These are phyloP conservation scores for Podabrus alpinus DNA, from an alignment of 2,888 invertebrate genomes.

Conservation along the genomic window DNA sequence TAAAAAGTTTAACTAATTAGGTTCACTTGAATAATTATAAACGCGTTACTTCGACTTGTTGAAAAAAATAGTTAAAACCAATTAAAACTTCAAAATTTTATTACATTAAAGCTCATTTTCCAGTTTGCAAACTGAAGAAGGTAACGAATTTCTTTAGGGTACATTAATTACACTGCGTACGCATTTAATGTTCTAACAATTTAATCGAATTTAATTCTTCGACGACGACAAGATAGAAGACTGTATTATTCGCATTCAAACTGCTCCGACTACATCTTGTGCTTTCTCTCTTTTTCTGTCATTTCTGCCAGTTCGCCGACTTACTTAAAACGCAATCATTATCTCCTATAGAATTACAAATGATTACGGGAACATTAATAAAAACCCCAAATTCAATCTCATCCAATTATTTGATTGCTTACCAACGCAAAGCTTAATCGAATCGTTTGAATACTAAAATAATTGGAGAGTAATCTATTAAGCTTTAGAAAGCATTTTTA, in stretches of 20 bases:
- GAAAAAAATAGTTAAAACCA: not conserved
- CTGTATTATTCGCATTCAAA: constrained; percentile 1
- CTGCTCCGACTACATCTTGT: not conserved
- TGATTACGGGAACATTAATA: constrained; percentile 40
- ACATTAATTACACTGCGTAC: constrained; percentile 24
- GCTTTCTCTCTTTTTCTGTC: not conserved
- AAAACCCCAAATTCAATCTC: constrained; percentile 46
- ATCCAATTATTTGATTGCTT: constrained; percentile 46
- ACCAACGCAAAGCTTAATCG: constrained; percentile 45
- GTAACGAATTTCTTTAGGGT: constrained; percentile 23
- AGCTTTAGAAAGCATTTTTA: not conserved
- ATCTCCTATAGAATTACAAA: constrained; percentile 34
- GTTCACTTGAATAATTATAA: not conserved
- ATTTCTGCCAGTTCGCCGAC: constrained; percentile 13
- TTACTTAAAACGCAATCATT: constrained; percentile 37
- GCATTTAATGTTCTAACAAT: constrained; percentile 19
- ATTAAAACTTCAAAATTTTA: constrained; percentile 10
- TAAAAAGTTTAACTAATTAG: not conserved
- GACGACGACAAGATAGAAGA: constrained; percentile 7
- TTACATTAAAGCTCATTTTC: constrained; percentile 24
- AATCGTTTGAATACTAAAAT: constrained; percentile 50
- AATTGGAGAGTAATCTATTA: constrained; percentile 50
- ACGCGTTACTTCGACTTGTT: not conserved
- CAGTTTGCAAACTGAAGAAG: constrained; percentile 18
- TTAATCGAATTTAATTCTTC: constrained; percentile 27